phyloP scores from a whole-genome alignment of 2,888 invertebrate species.

The Acanthosepion lycidas region DNA sequence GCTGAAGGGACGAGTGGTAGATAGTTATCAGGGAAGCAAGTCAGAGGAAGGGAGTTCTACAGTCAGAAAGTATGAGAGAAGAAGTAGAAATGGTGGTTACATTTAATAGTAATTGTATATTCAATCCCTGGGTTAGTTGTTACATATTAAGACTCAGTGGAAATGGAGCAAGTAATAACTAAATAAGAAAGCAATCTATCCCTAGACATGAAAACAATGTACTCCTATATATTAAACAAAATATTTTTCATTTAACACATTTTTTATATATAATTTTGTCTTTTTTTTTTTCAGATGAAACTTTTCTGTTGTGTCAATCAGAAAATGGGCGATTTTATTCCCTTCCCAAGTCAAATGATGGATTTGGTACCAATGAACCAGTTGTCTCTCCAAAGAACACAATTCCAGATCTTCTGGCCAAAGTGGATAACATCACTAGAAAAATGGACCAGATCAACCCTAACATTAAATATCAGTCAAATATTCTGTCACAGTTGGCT shows the following conservation, averaged over 20 bases:
- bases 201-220: no score
- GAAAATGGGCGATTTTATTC: neutral
- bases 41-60: no score
- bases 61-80: no score
- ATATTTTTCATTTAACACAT: neutral
- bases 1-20: no score
- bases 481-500: neutral
- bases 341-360: neutral
- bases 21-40: no score
- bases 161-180: no score
- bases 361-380: neutral
- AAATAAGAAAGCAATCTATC: no score
- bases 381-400: neutral
- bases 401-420: neutral
- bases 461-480: neutral
- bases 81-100: no score
- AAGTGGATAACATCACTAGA: neutral
- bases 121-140: no score
- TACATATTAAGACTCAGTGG: no score
- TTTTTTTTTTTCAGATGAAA: neutral
- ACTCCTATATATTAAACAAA: no score
- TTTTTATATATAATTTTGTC: neutral
- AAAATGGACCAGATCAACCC: neutral
- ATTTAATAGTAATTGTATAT: no score
- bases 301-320: neutral